These are phyloP conservation scores for Notospermus geniculatus DNA, from an alignment of 1,140 invertebrate genomes.

Conservation along the genomic window DNA sequence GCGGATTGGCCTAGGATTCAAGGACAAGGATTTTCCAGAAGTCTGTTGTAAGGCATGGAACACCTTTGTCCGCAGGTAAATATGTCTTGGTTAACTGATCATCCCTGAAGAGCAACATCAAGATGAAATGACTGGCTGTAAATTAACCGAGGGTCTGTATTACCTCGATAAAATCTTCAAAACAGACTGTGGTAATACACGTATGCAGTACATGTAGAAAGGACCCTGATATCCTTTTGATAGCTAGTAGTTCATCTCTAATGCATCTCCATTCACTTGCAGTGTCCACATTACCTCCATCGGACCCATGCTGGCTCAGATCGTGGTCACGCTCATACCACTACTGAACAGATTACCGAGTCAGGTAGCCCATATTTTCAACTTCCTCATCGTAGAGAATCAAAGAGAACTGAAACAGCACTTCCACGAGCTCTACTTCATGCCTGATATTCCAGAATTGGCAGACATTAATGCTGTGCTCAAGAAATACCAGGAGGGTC, in stretches of 20 bases:
- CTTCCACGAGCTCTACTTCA: slow-evolving; percentile 80
- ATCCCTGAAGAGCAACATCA: no score
- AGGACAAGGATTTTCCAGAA: slow-evolving; percentile 68
- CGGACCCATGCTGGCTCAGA: slow-evolving; percentile 75
- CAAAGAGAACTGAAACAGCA: slow-evolving; percentile 64
- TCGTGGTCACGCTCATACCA: slow-evolving; percentile 77
- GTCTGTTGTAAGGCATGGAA: slow-evolving; percentile 77
- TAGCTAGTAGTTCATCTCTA: no score
- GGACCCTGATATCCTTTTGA: no score
- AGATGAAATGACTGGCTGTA: no score
- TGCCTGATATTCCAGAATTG: slow-evolving; percentile 71
- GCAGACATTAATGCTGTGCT: slow-evolving; percentile 60
- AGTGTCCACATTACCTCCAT: slow-evolving; percentile 74
- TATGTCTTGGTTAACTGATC: slow-evolving; percentile 1
- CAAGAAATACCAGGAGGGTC: slow-evolving; percentile 56
- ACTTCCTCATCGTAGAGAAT: slow-evolving; percentile 76
- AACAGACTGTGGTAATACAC: no score
- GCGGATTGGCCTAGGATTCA: slow-evolving; percentile 69
- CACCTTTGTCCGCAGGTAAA: slow-evolving; percentile 71
- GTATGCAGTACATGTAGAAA: no score
- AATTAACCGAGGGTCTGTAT: no score
- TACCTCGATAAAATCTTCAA: no score
- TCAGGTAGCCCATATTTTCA: slow-evolving; percentile 74
- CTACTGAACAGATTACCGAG: slow-evolving; percentile 67
- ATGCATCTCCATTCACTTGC: slow-evolving; percentile 42